These are phyloP conservation scores for Irena cyanogastra DNA, from an alignment of 2,113 vertebrate species.

Conservation along the genomic window DNA sequence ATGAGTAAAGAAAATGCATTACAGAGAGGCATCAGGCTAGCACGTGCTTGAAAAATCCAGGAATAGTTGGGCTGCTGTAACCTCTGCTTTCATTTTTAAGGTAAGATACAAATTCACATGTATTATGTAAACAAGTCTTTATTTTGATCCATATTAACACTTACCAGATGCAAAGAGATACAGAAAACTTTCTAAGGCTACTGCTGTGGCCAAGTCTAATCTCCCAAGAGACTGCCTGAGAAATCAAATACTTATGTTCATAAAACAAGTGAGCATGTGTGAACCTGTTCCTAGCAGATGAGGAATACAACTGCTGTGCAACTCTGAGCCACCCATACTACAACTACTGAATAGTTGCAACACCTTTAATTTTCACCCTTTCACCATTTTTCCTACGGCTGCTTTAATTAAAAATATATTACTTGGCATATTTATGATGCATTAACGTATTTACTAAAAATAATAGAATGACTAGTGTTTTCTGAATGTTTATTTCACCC, in stretches of 20 bases:
- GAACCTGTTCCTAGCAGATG: background rate
- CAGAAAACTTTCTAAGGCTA: background rate
- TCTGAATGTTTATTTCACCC: background rate
- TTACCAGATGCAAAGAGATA: conserved; percentile 19
- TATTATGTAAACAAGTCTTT: background rate
- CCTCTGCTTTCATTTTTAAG: background rate
- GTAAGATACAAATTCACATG: background rate
- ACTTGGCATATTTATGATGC: background rate
- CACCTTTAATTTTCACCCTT: background rate
- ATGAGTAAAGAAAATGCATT: background rate
- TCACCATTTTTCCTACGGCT: background rate
- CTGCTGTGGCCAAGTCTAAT: background rate
- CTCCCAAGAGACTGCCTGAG: background rate
- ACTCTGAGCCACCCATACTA: background rate
- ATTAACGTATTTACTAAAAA: background rate
- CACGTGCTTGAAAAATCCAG: rapidly evolving
- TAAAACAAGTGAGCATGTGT: background rate
- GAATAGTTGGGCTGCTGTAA: background rate
- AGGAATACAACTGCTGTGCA: background rate
- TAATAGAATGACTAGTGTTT: background rate
- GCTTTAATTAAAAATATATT: background rate
- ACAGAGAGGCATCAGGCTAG: background rate
- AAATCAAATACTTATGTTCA: conserved; percentile 6
- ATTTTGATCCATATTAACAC: conserved; percentile 27
- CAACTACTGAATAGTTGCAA: background rate